Conservation (phyloP, 2,888 invertebrate genomes). For the Antheraea yamamai region DNA sequence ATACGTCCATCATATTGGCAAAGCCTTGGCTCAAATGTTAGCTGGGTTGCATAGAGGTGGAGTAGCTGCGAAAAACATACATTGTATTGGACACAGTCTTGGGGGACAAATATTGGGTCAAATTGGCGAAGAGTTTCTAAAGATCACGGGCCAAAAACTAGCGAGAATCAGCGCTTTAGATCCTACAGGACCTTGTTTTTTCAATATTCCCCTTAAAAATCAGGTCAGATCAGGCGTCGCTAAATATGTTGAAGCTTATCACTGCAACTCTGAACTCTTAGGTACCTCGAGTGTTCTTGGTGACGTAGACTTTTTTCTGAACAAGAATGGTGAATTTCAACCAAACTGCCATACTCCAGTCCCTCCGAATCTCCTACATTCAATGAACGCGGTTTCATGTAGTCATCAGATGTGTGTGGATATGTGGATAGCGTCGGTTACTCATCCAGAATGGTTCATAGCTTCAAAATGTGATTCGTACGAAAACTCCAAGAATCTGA, state of each 20-base stretch:
- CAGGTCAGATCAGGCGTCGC: slow-evolving; percentile 75
- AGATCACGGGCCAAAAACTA: slow-evolving; percentile 55
- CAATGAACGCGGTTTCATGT: slow-evolving; percentile 66
- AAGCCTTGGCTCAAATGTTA: slow-evolving; percentile 60
- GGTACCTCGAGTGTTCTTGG: slow-evolving; percentile 77
- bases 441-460: slow-evolving; percentile 52
- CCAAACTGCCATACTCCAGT: slow-evolving; percentile 75
- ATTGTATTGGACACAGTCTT: slow-evolving; percentile 70
- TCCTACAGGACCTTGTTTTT: slow-evolving; percentile 74
- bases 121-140: slow-evolving; percentile 55
- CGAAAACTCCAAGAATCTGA: slow-evolving; percentile 53
- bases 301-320: slow-evolving; percentile 82
- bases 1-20: slow-evolving; percentile 69
- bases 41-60: slow-evolving; percentile 50
- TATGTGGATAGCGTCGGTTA: slow-evolving; percentile 62
- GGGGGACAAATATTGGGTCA: slow-evolving; percentile 70
- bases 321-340: slow-evolving; percentile 81
- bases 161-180: slow-evolving; percentile 67
- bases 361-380: slow-evolving; percentile 62
- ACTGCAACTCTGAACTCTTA: slow-evolving; percentile 81
- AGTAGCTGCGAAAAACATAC: slow-evolving; percentile 61
- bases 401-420: slow-evolving; percentile 66
- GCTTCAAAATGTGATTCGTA: slow-evolving; percentile 67
- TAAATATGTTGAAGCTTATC: slow-evolving; percentile 82
- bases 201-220: slow-evolving; percentile 60